Evolutionary conservation across 92 coral and sea anemone species (phyloP), one percentile per base, ranked within the genome.

Genomic region (Actinernus sp.): DNA sequence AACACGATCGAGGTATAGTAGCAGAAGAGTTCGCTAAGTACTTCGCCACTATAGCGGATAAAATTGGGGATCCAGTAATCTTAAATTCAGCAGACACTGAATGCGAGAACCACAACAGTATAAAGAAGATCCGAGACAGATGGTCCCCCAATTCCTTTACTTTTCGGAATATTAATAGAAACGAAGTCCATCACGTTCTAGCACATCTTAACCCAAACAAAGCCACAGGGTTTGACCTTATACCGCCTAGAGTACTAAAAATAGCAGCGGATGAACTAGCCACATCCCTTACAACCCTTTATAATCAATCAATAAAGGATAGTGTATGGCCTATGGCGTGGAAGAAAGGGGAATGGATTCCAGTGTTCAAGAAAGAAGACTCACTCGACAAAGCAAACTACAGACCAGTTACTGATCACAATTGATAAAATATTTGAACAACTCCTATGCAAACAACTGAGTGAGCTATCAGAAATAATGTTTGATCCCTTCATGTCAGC

Each of bases 261-360:
- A 22, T 60, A 10, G 71, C 53, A 4, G 79, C 79, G 20, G 22
- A 44, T 1, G 79, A 71, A 31, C 17, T 71, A 24, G 49, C 71
- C 6, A 18, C 58, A 8, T 45, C 79, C 9, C 58, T 71, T 11
- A 58, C 70, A 18, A 9, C 3, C 0, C 32, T 71, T 2, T 58
- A 53, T 28, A 71, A 71, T 22, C 65, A 41, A 44, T 16, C 5
- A 0, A 39, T 71, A 1, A 25, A 39, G 9, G 46, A 71, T 11
- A 31, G 73, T 13, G 45, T 11, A 4, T 60, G 79, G 79, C 79
- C 71, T 3, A 46, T 10, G 22, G 70, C 27, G 1, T 48, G 72
- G 57, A 64, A 64, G 19, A 65, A 17, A 48, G 85, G 78, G 2
- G 77, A 77, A 38, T 77, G 69, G 76, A 39, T 53, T 12, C 77